Evolutionary conservation across 1,140 invertebrate genomes (phyloP).

Genomic region (Neotoxoptera formosana): DNA sequence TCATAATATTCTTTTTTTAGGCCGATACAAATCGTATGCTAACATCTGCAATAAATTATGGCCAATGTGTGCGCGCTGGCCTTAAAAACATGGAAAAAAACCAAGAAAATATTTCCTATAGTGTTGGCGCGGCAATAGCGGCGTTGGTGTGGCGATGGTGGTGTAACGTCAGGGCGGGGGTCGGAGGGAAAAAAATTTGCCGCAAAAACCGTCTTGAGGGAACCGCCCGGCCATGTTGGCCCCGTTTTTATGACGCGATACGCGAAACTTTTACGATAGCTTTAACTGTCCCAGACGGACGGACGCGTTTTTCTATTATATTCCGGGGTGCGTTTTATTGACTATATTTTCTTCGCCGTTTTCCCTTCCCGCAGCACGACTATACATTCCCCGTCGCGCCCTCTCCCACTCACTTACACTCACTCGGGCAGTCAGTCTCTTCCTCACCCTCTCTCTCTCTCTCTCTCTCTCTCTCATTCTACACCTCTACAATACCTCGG

Average conservation of each 20-base stretch:
- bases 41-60: slow-evolving; percentile 57
- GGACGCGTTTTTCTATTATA: slow-evolving; percentile 51
- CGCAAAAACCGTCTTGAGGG: slow-evolving; percentile 25
- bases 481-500: not conserved
- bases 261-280: slow-evolving; percentile 56
- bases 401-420: not conserved
- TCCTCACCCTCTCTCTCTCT: not conserved
- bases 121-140: not conserved
- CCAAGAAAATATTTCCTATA: slow-evolving; percentile 28
- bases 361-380: not conserved
- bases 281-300: slow-evolving; percentile 57
- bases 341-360: slow-evolving; percentile 41
- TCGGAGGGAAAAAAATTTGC: slow-evolving; percentile 31
- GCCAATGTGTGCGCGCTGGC: slow-evolving; percentile 31
- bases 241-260: slow-evolving; percentile 51
- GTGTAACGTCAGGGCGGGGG: not conserved
- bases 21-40: slow-evolving; percentile 55
- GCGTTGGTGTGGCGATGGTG: not conserved
- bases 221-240: slow-evolving; percentile 28
- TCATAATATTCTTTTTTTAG: slow-evolving; percentile 57
- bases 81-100: slow-evolving; percentile 24
- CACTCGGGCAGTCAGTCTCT: not conserved
- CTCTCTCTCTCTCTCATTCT: not conserved
- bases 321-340: slow-evolving; percentile 57
- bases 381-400: not conserved